phyloP scores from a whole-genome alignment of 2,888 invertebrate genomes.

The Serrognathus titanus region DNA sequence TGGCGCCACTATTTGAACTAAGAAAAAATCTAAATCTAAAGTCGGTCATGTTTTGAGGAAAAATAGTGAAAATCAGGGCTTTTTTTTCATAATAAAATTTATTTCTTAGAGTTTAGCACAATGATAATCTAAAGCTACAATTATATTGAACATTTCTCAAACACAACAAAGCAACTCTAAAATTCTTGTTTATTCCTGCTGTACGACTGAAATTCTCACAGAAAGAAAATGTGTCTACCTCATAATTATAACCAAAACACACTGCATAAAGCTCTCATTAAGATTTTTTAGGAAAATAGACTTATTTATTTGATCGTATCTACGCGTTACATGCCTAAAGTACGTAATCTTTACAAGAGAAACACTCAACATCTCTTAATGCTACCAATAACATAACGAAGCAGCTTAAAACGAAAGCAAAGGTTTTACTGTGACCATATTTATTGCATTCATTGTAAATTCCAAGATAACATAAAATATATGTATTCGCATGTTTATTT shows the following conservation, averaged over 20 bases:
- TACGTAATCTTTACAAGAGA: background rate
- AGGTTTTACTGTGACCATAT: too few relatives aligned
- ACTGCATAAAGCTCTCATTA: slow-evolving; percentile 12
- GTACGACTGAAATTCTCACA: slow-evolving; percentile 11
- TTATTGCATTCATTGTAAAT: too few relatives aligned
- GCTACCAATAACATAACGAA: background rate
- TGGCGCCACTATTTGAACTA: too few relatives aligned
- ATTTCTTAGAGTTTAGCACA: slow-evolving; percentile 13
- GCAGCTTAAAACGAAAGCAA: too few relatives aligned
- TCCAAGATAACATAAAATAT: too few relatives aligned
- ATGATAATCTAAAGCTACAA: slow-evolving; percentile 14
- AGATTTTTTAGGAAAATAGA: slow-evolving; percentile 14
- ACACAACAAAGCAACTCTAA: slow-evolving; percentile 14
- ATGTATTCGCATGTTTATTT: too few relatives aligned
- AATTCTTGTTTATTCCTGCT: background rate
- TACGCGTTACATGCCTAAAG: background rate
- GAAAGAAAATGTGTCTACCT: slow-evolving; percentile 8
- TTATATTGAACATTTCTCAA: background rate
- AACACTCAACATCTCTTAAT: background rate
- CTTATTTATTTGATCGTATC: slow-evolving; percentile 1
- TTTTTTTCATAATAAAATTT: slow-evolving; percentile 16
- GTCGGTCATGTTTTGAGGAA: background rate
- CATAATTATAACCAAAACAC: slow-evolving; percentile 19
- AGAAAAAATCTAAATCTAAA: too few relatives aligned
- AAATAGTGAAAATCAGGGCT: background rate